These are phyloP conservation scores for Hafferia zeledoni DNA, from an alignment of 2,797 vertebrate genomes.

Conservation along the genomic window DNA sequence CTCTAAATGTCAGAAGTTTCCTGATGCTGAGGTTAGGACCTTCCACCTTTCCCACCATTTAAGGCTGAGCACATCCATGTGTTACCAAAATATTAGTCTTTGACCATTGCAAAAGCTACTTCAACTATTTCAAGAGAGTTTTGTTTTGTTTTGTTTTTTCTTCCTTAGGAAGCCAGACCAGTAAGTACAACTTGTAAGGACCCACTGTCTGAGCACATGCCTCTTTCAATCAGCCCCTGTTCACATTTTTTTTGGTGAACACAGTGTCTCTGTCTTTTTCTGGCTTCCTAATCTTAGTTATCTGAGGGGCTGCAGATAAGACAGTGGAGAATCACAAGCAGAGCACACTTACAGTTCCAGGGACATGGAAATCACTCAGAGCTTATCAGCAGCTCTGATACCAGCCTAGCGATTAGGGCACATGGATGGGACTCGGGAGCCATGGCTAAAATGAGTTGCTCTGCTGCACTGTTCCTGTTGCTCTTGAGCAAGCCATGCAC, in stretches of 20 bases:
- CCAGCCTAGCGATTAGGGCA: neutral
- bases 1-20: slow-evolving; percentile 60
- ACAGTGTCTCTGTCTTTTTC: neutral
- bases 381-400: slow-evolving; percentile 16
- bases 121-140: neutral
- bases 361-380: neutral
- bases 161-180: neutral
- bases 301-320: neutral
- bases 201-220: neutral
- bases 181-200: neutral
- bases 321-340: neutral
- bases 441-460: neutral
- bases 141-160: neutral
- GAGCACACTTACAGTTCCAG: neutral
- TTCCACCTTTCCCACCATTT: slow-evolving; percentile 54
- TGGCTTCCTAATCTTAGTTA: neutral
- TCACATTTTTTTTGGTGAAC: neutral
- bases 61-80: neutral
- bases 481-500: neutral
- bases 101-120: neutral
- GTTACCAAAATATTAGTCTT: slow-evolving; percentile 14
- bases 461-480: neutral
- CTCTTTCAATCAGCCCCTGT: neutral
- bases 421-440: neutral
- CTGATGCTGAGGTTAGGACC: slow-evolving; percentile 24